phyloP scores from a whole-genome alignment of 2,113 vertebrate species.

The Sardina pilchardus region DNA sequence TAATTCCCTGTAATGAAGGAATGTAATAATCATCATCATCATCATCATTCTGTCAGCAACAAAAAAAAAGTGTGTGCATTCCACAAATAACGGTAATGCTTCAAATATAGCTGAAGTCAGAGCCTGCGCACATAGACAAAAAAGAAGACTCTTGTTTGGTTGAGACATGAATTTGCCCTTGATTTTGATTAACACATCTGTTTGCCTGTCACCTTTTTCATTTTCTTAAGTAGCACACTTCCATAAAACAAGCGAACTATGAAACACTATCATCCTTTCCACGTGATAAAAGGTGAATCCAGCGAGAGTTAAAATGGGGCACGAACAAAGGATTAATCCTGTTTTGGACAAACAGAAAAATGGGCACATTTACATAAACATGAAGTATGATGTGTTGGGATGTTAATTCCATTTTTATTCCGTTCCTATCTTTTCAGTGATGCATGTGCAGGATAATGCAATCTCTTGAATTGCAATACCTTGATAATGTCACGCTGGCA shows the following conservation, averaged over 20 bases:
- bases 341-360: slow-evolving; percentile 15
- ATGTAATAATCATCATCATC: slow-evolving; percentile 65
- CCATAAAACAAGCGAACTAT: slow-evolving; percentile 47
- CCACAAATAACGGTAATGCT: slow-evolving; percentile 49
- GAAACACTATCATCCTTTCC: slow-evolving; percentile 1
- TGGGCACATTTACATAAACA: slow-evolving; percentile 2
- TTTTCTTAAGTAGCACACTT: slow-evolving; percentile 70
- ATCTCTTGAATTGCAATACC: slow-evolving; percentile 8
- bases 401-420: slow-evolving; percentile 15
- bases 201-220: slow-evolving; percentile 65
- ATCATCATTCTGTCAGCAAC: slow-evolving; percentile 63
- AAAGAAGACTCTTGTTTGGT: slow-evolving; percentile 44
- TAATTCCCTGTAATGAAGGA: slow-evolving; percentile 69
- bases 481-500: slow-evolving; percentile 13
- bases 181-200: slow-evolving; percentile 58
- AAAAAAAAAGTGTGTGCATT: slow-evolving; percentile 50
- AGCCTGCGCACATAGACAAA: slow-evolving; percentile 35
- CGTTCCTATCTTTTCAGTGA: neutral
- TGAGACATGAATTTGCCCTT: slow-evolving; percentile 61
- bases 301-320: neutral
- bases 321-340: slow-evolving; percentile 16
- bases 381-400: slow-evolving; percentile 4
- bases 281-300: slow-evolving; percentile 14
- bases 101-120: slow-evolving; percentile 58
- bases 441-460: slow-evolving; percentile 13